phyloP scores from a whole-genome alignment of 2,797 vertebrate species.

The Psittacula derbiana region DNA sequence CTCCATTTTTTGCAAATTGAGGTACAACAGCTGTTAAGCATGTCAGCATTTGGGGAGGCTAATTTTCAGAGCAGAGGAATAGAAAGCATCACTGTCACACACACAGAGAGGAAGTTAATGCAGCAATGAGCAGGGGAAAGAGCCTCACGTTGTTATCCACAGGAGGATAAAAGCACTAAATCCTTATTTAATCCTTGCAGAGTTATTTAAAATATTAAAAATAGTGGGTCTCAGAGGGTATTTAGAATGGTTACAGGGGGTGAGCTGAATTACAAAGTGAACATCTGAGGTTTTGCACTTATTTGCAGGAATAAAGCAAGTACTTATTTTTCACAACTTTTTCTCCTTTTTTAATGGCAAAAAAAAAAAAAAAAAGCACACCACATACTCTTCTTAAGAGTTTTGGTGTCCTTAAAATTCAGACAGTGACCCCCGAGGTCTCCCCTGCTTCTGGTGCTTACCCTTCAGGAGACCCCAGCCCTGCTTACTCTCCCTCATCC shows the following conservation, averaged over 20 bases:
- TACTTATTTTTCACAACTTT: neutral
- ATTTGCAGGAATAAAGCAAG: slow-evolving; percentile 3
- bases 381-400: neutral
- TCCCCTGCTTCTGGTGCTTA: neutral
- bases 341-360: neutral
- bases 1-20: slow-evolving; percentile 32
- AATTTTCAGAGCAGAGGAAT: slow-evolving; percentile 30
- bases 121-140: neutral
- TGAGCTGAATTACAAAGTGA: slow-evolving; percentile 34
- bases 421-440: neutral
- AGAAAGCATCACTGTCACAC: neutral
- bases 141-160: neutral
- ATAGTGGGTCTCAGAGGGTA: slow-evolving; percentile 11
- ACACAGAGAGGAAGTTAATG: neutral
- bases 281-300: neutral
- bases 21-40: slow-evolving; percentile 16
- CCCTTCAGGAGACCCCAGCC: neutral
- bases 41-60: slow-evolving; percentile 2
- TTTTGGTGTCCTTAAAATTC: neutral
- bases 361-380: neutral
- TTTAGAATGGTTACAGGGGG: slow-evolving; percentile 5
- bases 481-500: neutral
- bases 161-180: slow-evolving; percentile 38
- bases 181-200: slow-evolving; percentile 58
- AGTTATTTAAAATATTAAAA: slow-evolving; percentile 65